Evolutionary conservation across 1,140 invertebrate species (phyloP).

Genomic region (Solenopsis fugax): DNA sequence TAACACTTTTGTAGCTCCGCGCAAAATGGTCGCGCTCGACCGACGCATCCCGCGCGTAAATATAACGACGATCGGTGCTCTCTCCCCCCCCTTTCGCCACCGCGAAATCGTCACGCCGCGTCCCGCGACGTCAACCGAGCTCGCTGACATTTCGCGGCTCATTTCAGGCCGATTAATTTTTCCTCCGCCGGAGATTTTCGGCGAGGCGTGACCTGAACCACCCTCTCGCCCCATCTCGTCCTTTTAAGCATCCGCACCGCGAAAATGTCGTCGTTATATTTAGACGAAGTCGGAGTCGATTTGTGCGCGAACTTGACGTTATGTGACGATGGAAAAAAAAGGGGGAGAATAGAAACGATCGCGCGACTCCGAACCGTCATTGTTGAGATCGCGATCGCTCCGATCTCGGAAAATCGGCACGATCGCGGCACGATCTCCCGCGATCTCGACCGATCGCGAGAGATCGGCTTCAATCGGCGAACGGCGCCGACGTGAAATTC

Average conservation of each 20-base stretch:
- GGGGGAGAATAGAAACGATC: background rate
- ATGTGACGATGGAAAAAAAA: background rate
- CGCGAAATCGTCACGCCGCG: background rate
- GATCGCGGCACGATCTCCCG: background rate
- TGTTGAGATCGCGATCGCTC: background rate
- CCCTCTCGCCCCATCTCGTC: too few relatives aligned
- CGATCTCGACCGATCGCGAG: background rate
- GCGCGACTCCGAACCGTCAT: background rate
- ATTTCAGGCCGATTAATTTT: slow-evolving; percentile 29
- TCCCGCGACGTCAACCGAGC: background rate
- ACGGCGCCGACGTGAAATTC: background rate
- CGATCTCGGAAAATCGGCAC: background rate
- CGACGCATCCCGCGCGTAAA: background rate
- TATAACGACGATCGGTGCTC: background rate
- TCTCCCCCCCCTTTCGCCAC: background rate
- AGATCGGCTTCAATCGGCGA: slow-evolving; percentile 12
- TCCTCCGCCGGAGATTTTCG: background rate
- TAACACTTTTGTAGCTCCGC: slow-evolving; percentile 83
- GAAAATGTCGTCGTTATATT: slow-evolving; percentile 51
- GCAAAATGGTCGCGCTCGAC: slow-evolving; percentile 73
- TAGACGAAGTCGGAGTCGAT: slow-evolving; percentile 27
- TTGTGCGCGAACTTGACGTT: background rate
- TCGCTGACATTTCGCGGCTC: slow-evolving; percentile 38
- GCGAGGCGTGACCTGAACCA: background rate
- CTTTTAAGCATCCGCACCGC: background rate